phyloP scores from a whole-genome alignment of 2,888 invertebrate species.

The Lithophane leautieri region DNA sequence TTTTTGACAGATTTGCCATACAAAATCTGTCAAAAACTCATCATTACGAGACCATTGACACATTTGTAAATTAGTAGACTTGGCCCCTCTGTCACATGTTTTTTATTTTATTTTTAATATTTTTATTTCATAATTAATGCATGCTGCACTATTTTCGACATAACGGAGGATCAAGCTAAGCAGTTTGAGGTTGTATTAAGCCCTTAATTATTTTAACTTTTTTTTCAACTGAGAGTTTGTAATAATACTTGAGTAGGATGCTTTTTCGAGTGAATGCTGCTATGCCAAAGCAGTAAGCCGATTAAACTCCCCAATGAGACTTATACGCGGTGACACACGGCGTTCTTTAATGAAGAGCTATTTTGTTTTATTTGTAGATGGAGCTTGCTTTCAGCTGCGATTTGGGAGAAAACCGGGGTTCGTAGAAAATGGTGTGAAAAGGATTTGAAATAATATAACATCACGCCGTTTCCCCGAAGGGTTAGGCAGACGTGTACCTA shows the following conservation, averaged over 20 bases:
- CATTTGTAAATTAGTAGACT: too few relatives aligned
- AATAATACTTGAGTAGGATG: slow-evolving; percentile 78
- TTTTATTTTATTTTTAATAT: too few relatives aligned
- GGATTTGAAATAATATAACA: background rate
- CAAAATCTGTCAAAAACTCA: too few relatives aligned
- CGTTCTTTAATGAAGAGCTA: slow-evolving; percentile 17
- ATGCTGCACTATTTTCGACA: too few relatives aligned
- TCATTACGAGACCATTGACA: too few relatives aligned
- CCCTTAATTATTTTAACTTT: slow-evolving; percentile 53
- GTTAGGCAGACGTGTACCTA: too few relatives aligned
- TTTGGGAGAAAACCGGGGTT: background rate
- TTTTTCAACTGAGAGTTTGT: slow-evolving; percentile 70
- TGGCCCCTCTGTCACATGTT: too few relatives aligned
- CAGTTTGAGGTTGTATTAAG: too few relatives aligned
- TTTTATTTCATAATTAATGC: too few relatives aligned
- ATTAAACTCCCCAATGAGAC: slow-evolving; percentile 85
- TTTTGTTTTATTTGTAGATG: background rate
- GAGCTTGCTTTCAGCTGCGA: background rate
- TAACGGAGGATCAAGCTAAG: too few relatives aligned
- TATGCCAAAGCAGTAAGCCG: slow-evolving; percentile 83
- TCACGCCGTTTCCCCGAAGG: too few relatives aligned
- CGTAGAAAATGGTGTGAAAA: background rate
- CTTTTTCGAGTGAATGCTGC: slow-evolving; percentile 82
- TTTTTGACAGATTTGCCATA: too few relatives aligned
- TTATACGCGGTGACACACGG: slow-evolving; percentile 70